Conservation (phyloP, 2,113 vertebrate genomes). For the Cryptomyrus ogoouensis region DNA sequence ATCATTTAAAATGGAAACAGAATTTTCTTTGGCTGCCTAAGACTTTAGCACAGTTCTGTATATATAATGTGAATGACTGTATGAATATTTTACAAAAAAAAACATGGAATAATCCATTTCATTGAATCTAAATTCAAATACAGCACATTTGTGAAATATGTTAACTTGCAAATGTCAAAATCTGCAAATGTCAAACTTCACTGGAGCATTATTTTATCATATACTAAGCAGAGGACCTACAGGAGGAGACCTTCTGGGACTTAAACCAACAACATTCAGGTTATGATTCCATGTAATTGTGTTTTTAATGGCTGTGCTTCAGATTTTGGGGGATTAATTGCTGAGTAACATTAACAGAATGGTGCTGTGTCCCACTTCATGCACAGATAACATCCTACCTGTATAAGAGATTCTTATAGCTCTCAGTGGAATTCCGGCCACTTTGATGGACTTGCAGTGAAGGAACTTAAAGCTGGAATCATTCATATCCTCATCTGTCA, state of each 20-base stretch:
- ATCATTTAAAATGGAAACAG: too few species aligned
- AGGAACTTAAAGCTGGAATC: slow-evolving; percentile 81
- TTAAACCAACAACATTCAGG: neutral
- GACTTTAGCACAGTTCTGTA: too few species aligned
- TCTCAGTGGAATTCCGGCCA: slow-evolving; percentile 66
- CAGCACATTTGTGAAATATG: neutral
- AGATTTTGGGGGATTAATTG: neutral
- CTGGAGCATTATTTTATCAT: neutral
- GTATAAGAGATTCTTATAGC: slow-evolving; percentile 95
- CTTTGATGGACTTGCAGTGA: slow-evolving; percentile 69
- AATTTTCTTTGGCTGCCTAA: too few species aligned
- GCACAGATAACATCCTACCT: slow-evolving; percentile 54
- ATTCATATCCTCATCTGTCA: slow-evolving; percentile 80
- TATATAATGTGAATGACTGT: too few species aligned
- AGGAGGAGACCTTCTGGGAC: neutral
- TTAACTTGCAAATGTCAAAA: neutral
- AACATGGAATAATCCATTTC: neutral
- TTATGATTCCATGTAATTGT: neutral
- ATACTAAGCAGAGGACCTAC: neutral
- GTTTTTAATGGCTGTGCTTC: neutral
- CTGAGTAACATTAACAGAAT: neutral
- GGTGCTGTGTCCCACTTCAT: neutral
- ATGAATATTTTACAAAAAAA: too few species aligned
- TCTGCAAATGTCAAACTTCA: neutral
- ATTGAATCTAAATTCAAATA: neutral